Base-by-base conservation (phyloP, 30 jellyfish, hydroid and myxozoan genomes). In the Cassiopea xamachana region DNA sequence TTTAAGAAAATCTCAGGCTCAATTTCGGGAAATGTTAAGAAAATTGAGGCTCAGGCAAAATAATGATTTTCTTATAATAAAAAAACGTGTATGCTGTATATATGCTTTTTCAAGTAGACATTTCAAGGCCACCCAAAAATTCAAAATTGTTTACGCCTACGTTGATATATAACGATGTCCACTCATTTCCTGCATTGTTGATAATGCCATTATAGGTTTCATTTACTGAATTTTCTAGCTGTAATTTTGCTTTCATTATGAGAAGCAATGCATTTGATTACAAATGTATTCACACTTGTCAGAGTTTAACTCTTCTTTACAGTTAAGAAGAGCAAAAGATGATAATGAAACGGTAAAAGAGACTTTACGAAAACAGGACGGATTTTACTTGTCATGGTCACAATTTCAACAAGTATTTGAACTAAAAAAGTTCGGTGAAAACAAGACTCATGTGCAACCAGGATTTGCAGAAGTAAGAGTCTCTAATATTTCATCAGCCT, bases 331-430 rank as follows among this genome's bases (percentile, higher is more conserved):
- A 64, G 43, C 6, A 17, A 9, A 9, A 17, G 43, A 64, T 17
- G 15, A 13, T 9, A 64, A 2, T 4, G 39, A 7, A 44, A 7
- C n/a, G 0, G 15, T 16, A 64, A 17, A 5, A 5, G 43, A 43
- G 80, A 1, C 15, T 55, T 71, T 9, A 2, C 27, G 0, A 10
- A 15, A 49, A 19, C 67, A 60, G 4, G 92, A 84, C 39, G 77
- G 78, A 14, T 51, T 77, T 49, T 88, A 88, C 69, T 48, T 88
- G 68, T 69, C 95, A 8, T 88, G 95, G 95, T 88, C 95, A 43
- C 48, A 17, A 13, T 86, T 46, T 3, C 62, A 88, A 17, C 51
- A 77, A 16, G 39, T 43, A 9, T 77, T 77, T 60, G 60, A 47
- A 8, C 9, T 70, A 49, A 88, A 88, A 55, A 80, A 48, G 49